phyloP scores from a whole-genome alignment of 64 coral and sea anemone genomes.

The Dendronephthya gigantea region DNA sequence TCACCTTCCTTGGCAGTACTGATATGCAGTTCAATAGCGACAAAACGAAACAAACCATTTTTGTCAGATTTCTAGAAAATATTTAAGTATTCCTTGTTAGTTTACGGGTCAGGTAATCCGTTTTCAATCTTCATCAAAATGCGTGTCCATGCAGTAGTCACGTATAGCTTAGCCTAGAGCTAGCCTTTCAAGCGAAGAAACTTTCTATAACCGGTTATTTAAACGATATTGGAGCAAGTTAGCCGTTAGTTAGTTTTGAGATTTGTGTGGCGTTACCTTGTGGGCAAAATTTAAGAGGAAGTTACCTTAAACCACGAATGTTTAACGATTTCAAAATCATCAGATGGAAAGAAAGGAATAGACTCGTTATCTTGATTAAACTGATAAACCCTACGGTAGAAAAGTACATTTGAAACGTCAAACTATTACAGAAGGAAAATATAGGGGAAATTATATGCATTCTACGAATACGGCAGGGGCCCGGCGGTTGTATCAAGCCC shows the following conservation, averaged over 20 bases:
- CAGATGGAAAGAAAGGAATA: conserved; percentile 32
- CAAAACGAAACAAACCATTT: not conserved
- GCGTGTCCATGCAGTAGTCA: too few relatives aligned
- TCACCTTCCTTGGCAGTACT: not conserved
- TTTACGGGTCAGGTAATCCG: not conserved
- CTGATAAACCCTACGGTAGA: conserved; percentile 33
- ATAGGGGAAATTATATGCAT: too few relatives aligned
- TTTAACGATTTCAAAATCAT: conserved; percentile 68
- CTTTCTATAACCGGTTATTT: too few relatives aligned
- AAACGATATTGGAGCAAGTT: too few relatives aligned
- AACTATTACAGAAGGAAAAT: too few relatives aligned
- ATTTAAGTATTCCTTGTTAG: not conserved
- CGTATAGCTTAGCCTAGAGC: too few relatives aligned
- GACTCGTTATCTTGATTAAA: conserved; percentile 20
- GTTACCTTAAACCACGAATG: conserved; percentile 47
- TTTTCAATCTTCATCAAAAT: not conserved
- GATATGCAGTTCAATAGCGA: not conserved
- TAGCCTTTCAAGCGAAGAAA: too few relatives aligned
- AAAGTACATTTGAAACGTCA: too few relatives aligned
- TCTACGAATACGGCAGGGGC: too few relatives aligned
- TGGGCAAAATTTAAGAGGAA: not conserved
- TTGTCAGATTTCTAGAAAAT: not conserved
- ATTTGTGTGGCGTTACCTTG: too few relatives aligned
- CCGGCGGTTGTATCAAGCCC: too few relatives aligned
- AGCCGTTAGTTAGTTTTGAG: too few relatives aligned